These are phyloP conservation scores for Calidris pugnax DNA, from an alignment of 2,113 vertebrate species.

Conservation along the genomic window DNA sequence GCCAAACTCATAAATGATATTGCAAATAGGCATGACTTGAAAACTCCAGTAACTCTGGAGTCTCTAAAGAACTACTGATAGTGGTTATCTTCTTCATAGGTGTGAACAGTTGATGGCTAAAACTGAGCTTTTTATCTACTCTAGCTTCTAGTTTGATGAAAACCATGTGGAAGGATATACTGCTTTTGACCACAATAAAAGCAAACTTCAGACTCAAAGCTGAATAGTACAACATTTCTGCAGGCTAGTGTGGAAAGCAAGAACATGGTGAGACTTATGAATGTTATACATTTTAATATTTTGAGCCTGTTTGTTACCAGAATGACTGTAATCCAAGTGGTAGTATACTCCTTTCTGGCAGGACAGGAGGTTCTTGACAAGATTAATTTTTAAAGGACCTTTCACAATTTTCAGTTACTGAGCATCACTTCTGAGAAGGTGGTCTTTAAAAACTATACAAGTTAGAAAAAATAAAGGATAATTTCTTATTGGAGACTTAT, in stretches of 20 bases:
- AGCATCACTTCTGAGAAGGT: not conserved
- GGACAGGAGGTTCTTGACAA: not conserved
- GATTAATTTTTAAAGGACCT: not conserved
- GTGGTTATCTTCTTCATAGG: not conserved
- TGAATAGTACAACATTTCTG: not conserved
- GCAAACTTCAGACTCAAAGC: not conserved
- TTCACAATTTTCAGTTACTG: not conserved
- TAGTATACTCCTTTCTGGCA: not conserved
- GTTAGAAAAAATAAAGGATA: not conserved
- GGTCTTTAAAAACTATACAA: not conserved
- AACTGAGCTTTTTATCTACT: not conserved
- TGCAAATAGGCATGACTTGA: fast-evolving
- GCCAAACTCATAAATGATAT: not conserved
- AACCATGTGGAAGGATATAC: not conserved
- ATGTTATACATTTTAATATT: not conserved
- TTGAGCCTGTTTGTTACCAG: not conserved
- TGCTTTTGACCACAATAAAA: not conserved
- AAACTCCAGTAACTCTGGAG: not conserved
- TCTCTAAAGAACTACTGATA: not conserved
- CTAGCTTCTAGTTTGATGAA: not conserved
- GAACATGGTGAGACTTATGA: not conserved
- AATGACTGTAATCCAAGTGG: not conserved
- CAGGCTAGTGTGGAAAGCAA: not conserved
- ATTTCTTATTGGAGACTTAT: not conserved
- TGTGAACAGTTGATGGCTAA: not conserved